Percentiles rank a stretch among this genome's conserved stretches.
Evolutionary conservation across 2,888 invertebrate species (phyloP).

Genomic region (Mayetiola destructor): DNA sequence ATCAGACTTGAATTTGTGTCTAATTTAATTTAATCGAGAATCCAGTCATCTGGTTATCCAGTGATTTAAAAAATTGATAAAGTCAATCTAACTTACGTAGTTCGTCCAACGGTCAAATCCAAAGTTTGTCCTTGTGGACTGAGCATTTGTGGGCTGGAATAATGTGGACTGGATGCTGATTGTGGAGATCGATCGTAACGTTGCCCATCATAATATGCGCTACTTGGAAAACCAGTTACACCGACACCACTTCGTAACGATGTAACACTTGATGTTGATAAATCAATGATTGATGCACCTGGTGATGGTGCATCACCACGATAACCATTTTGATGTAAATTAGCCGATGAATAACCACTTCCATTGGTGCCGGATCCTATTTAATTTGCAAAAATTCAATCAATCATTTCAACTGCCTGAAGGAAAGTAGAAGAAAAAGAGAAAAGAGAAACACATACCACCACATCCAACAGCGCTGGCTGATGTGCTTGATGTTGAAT

Average conservation of each 20-base stretch:
- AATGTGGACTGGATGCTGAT: conserved; percentile 61
- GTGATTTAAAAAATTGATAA: neutral
- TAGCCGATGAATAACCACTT: conserved; percentile 10
- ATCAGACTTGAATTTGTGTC: neutral
- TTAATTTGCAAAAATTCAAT: too few species aligned
- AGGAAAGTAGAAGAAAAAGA: too few species aligned
- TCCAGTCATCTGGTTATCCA: neutral
- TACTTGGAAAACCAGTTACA: conserved; percentile 42
- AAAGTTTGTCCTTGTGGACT: conserved; percentile 72
- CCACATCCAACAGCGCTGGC: neutral
- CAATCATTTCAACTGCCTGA: too few species aligned
- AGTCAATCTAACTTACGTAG: conserved; percentile 43
- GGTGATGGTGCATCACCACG: conserved; percentile 47
- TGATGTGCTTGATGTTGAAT: neutral
- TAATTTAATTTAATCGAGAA: neutral
- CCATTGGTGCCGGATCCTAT: neutral
- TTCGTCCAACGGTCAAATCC: conserved; percentile 66
- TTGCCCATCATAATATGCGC: conserved; percentile 21
- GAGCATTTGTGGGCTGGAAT: conserved; percentile 67
- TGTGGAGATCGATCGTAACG: conserved; percentile 47
- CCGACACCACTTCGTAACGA: conserved; percentile 39
- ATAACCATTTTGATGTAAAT: conserved; percentile 11
- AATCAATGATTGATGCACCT: conserved; percentile 62
- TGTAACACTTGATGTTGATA: conserved; percentile 63
- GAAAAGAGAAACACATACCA: neutral